Percentiles rank a stretch among this genome's conserved stretches.
Conservation (phyloP, 2,113 vertebrate species). For the Hylia prasina region DNA sequence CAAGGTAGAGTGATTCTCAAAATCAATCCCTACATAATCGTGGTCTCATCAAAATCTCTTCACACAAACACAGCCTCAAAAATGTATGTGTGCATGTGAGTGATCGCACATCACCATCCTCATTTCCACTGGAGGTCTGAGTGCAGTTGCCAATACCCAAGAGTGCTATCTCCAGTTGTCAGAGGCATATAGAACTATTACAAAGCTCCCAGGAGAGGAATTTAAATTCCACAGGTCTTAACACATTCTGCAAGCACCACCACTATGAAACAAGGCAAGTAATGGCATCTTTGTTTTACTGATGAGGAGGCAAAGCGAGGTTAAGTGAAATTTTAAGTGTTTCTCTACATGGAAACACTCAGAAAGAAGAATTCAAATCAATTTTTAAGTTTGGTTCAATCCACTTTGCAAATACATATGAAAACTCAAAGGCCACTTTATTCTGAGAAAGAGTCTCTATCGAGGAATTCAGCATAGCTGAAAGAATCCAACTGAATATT, state of each 20-base stretch:
- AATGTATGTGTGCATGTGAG: fast-evolving
- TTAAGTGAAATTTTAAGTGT: neutral
- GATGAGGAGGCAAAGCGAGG: neutral
- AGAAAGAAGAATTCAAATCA: neutral
- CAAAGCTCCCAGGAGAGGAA: neutral
- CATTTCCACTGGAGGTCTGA: neutral
- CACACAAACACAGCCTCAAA: neutral
- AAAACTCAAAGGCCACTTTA: neutral
- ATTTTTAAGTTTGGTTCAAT: neutral
- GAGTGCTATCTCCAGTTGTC: neutral
- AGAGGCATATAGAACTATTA: neutral
- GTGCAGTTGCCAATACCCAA: neutral
- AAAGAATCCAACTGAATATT: neutral
- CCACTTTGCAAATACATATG: neutral
- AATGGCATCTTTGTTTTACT: neutral
- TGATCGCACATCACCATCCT: neutral
- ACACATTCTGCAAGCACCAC: neutral
- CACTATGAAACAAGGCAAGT: neutral
- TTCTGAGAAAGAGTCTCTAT: neutral
- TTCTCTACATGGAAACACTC: neutral
- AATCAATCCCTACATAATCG: neutral
- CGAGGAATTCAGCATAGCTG: neutral
- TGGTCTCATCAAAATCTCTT: neutral
- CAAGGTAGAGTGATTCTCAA: neutral
- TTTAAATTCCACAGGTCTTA: neutral